Evolutionary conservation across 2,113 vertebrate genomes (phyloP), one percentile per base, ranked within the genome.

Genomic region (Pseudopipra pipra): DNA sequence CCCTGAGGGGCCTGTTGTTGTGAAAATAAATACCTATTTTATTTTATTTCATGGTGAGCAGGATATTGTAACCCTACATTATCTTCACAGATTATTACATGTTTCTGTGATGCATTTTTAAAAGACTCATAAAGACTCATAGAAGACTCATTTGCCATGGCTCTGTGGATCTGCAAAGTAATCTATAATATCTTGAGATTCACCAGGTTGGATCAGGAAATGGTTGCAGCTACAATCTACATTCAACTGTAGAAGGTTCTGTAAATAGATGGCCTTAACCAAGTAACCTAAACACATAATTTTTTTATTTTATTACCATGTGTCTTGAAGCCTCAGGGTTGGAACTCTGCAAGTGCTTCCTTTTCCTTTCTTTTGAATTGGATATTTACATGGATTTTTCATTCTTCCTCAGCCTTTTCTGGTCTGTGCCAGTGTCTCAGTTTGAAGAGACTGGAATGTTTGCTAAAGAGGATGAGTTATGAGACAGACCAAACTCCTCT

Each of bases 211-310:
- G 12, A 22, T 86, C 14, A 70, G 72, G 33, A 35, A 71, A 21
- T 19, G 15, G 14, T 9, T 83, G 33, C 52, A 74, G 15, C 44
- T 23, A 11, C 13, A 55, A 39, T 71, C 51, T 62, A 3, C 0
- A 0, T 35, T 78, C 27, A 12, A 2, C 39, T 68, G 10, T n/a
- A 47, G 14, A 58, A 5, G 0, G 1, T 56, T 59, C 52, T 75
- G 13, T 61, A 55, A 89, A 79, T 15, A 47, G 19, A 13, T 47
- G 25, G 9, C 44, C n/a, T 33, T 82, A 55, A 47, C 8, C 44
- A 81, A 66, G 12, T 23, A 61, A 31, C n/a, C 72, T 30, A 47
- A 87, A 71, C 9, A 11, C 1, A 8, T 63, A 8, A 21, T 17
- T 51, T 51, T 46, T 67, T 33, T 6, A 17, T 82, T 55, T 73